A percentile compares a stretch with the other conserved stretches of the same genome.
phyloP scores from a whole-genome alignment of 2,113 vertebrate species.

The Gavia stellata region DNA sequence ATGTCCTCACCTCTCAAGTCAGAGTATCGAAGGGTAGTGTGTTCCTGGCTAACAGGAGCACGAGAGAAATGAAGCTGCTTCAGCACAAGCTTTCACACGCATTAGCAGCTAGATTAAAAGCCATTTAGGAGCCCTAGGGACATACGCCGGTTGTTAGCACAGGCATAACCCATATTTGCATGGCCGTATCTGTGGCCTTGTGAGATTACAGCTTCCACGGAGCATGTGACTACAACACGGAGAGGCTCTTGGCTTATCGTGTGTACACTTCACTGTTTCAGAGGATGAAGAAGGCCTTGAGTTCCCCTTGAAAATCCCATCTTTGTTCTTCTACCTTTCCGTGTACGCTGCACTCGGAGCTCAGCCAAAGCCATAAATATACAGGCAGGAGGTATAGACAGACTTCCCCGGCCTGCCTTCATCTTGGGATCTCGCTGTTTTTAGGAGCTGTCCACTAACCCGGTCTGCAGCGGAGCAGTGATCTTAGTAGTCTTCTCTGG shows the following conservation, averaged over 20 bases:
- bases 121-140: not conserved
- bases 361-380: not conserved
- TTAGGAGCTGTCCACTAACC: not conserved
- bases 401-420: not conserved
- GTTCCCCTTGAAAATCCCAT: not conserved
- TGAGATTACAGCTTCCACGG: conserved; percentile 5
- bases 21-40: accelerated
- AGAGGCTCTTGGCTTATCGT: not conserved
- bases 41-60: not conserved
- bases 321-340: not conserved
- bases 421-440: not conserved
- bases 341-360: not conserved
- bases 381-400: not conserved
- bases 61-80: not conserved
- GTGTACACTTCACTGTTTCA: not conserved
- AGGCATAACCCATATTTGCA: conserved; percentile 8
- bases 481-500: not conserved
- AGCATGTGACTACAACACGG: not conserved
- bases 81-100: not conserved
- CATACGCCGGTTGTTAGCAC: not conserved
- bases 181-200: conserved; percentile 29
- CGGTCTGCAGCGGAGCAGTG: not conserved
- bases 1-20: not conserved
- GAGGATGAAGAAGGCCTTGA: not conserved
- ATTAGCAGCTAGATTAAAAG: not conserved